Percentiles rank a stretch among this genome's conserved stretches.
Evolutionary conservation across 1,140 invertebrate genomes (phyloP).

Genomic region (Drosophila lini): DNA sequence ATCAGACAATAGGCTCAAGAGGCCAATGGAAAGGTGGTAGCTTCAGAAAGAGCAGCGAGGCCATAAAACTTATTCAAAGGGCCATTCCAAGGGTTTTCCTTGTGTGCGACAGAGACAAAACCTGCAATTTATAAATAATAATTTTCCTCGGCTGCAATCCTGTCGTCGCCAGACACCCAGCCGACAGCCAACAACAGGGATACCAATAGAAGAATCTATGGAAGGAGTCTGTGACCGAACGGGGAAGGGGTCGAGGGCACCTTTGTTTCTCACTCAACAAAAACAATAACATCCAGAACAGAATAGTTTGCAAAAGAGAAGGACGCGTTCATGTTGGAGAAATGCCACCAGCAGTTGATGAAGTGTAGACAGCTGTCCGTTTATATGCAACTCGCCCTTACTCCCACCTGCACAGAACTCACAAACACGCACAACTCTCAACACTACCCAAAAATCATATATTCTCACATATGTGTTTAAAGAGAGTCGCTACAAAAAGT

Average conservation of each 20-base stretch:
- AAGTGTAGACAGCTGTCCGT: slow-evolving; percentile 31
- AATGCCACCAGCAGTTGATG: slow-evolving; percentile 35
- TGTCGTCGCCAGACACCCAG: slow-evolving; percentile 2
- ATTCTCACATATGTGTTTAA: too few species aligned
- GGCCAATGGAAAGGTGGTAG: slow-evolving; percentile 10
- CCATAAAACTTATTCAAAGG: slow-evolving; percentile 26
- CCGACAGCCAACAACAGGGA: background rate
- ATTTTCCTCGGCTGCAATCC: slow-evolving; percentile 15
- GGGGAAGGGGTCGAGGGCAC: slow-evolving; percentile 2
- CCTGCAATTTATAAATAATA: slow-evolving; percentile 40
- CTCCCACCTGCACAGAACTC: background rate
- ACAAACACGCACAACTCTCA: too few species aligned
- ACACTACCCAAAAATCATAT: too few species aligned
- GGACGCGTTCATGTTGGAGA: slow-evolving; percentile 11
- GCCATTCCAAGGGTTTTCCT: slow-evolving; percentile 2
- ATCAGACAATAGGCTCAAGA: slow-evolving; percentile 39
- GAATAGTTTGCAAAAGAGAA: slow-evolving; percentile 15
- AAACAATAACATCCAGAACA: slow-evolving; percentile 18
- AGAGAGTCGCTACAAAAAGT: too few species aligned
- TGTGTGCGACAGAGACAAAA: slow-evolving; percentile 2
- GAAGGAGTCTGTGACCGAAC: too few species aligned
- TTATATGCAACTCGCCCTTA: slow-evolving; percentile 8
- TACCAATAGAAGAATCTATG: background rate
- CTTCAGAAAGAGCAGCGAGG: background rate
- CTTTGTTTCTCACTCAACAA: slow-evolving; percentile 10